These are phyloP conservation scores for Montipora sp. DNA, from an alignment of 64 coral and sea anemone genomes.

Conservation along the genomic window DNA sequence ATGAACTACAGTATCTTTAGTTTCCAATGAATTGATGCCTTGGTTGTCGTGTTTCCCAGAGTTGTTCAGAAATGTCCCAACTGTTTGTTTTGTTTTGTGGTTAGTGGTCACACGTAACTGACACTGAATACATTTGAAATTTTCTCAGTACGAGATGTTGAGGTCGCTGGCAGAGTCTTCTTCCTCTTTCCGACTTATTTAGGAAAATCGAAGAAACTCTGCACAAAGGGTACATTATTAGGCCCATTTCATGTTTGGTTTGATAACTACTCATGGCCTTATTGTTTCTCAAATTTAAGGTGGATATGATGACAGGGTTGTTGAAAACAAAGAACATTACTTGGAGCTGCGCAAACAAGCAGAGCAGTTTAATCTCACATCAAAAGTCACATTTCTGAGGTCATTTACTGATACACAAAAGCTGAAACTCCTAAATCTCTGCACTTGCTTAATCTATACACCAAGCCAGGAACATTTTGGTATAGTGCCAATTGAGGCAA, in stretches of 20 bases:
- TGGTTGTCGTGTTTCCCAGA: too few relatives aligned
- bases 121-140: too few relatives aligned
- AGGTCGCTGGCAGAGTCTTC: too few relatives aligned
- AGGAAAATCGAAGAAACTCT: too few relatives aligned
- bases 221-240: too few relatives aligned
- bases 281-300: conserved; percentile 57
- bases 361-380: conserved; percentile 68
- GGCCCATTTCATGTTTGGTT: not conserved
- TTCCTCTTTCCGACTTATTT: too few relatives aligned
- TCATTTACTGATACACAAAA: conserved; percentile 97
- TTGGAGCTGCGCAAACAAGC: conserved; percentile 78
- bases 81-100: too few relatives aligned
- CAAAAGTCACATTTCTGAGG: conserved; percentile 88
- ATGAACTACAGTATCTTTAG: too few relatives aligned
- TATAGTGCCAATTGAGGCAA: conserved; percentile 97
- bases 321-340: conserved; percentile 96
- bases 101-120: too few relatives aligned
- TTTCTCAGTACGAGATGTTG: too few relatives aligned
- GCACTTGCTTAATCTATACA: conserved; percentile 92
- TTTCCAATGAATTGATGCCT: too few relatives aligned
- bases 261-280: not conserved
- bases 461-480: conserved; percentile 99
- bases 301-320: conserved; percentile 96
- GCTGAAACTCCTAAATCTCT: conserved; percentile 70
- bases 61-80: too few relatives aligned